Evolutionary conservation across 2,113 vertebrate species (phyloP).

Genomic region (Marmota monax): DNA sequence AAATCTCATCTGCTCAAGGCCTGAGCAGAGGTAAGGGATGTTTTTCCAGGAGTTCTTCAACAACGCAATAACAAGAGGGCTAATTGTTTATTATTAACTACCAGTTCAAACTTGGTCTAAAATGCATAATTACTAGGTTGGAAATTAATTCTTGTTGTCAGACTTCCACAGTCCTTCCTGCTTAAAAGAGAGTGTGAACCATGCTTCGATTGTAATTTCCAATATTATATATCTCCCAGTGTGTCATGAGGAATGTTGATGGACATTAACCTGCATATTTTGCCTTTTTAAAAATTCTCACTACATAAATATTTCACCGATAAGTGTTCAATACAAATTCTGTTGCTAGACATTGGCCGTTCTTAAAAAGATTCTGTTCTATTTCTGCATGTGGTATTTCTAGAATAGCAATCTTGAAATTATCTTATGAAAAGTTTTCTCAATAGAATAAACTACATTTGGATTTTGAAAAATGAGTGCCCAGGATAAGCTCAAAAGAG

Average conservation of each 20-base stretch:
- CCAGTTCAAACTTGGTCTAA: conserved; percentile 15
- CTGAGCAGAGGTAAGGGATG: not conserved
- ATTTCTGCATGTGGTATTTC: not conserved
- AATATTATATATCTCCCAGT: not conserved
- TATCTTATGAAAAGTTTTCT: conserved; percentile 15
- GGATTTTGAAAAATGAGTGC: conserved; percentile 40
- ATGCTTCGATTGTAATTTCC: not conserved
- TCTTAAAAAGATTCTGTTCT: conserved; percentile 18
- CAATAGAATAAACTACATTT: conserved; percentile 18
- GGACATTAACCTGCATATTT: not conserved
- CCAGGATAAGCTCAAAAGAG: not conserved
- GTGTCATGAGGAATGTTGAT: not conserved
- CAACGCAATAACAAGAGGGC: conserved; percentile 35
- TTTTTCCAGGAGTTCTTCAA: conserved; percentile 32
- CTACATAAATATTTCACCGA: not conserved
- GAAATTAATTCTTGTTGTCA: conserved; percentile 35
- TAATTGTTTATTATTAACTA: conserved; percentile 65
- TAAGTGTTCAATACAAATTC: conserved; percentile 23
- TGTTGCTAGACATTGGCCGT: not conserved
- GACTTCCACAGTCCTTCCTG: not conserved
- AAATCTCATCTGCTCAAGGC: conserved; percentile 4
- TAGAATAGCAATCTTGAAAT: conserved; percentile 22
- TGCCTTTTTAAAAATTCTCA: conserved; percentile 20
- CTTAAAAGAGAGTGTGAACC: not conserved
- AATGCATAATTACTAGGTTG: conserved; percentile 15